Percentiles rank a stretch among this genome's conserved stretches.
phyloP scores from a whole-genome alignment of 2,888 invertebrate genomes.

The Ephialtes manifestator region DNA sequence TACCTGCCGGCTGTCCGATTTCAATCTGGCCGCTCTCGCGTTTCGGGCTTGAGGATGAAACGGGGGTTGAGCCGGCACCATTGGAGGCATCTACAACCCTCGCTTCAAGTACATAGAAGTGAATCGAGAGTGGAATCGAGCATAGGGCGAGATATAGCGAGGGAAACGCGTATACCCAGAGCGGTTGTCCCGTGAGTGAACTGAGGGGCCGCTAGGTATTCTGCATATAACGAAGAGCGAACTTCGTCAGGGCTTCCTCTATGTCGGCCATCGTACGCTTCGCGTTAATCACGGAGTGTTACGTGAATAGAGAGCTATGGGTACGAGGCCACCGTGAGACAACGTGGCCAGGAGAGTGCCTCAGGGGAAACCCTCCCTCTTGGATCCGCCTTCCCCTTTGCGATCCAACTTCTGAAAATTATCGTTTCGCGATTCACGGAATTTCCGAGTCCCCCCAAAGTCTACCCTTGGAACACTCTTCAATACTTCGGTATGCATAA shows the following conservation, averaged over 20 bases:
- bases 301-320: conserved; percentile 35
- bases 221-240: conserved; percentile 36
- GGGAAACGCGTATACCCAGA: conserved; percentile 1
- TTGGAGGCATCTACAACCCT: conserved; percentile 26
- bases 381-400: background rate
- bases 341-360: conserved; percentile 19
- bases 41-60: conserved; percentile 37
- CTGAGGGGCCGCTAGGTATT: conserved; percentile 9
- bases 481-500: background rate
- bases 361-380: conserved; percentile 26
- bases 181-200: conserved; percentile 40
- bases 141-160: conserved; percentile 17
- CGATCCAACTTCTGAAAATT: conserved; percentile 33
- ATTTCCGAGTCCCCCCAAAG: conserved; percentile 6
- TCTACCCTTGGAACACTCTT: background rate
- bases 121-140: conserved; percentile 25
- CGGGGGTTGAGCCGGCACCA: conserved; percentile 27
- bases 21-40: conserved; percentile 50
- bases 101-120: conserved; percentile 26
- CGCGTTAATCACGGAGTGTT: conserved; percentile 51
- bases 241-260: conserved; percentile 35
- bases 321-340: conserved; percentile 26
- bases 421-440: conserved; percentile 45
- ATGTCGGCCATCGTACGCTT: conserved; percentile 19
- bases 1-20: conserved; percentile 57